Conservation (phyloP, 2,797 vertebrate species). For the Schizopygopsis malacanthus region DNA sequence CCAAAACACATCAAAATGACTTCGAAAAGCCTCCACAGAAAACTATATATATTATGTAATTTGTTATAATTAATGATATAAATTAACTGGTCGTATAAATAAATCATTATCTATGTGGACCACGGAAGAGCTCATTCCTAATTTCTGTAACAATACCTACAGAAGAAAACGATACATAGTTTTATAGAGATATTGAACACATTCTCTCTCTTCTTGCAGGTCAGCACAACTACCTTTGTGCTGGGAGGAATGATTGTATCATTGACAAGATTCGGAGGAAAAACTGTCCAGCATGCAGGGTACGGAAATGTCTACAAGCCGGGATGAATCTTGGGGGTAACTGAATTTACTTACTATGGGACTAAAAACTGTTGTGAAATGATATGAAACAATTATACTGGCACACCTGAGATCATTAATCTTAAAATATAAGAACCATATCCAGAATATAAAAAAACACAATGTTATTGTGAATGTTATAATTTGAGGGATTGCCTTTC, state of each 20-base stretch:
- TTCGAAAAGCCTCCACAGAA: background rate
- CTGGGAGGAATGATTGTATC: constrained; percentile 98
- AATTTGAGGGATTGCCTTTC: background rate
- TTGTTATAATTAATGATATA: background rate
- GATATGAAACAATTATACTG: background rate
- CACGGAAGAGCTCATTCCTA: background rate
- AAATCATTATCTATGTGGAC: background rate
- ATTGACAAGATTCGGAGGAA: constrained; percentile 99
- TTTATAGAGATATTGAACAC: background rate
- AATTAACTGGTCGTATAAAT: background rate
- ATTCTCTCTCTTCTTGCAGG: constrained; percentile 76
- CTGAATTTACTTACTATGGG: background rate
- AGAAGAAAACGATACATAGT: background rate
- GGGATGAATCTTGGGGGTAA: constrained; percentile 99
- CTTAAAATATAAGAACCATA: constrained; percentile 3
- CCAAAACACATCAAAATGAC: background rate
- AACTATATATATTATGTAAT: background rate
- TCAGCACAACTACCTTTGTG: constrained; percentile 99
- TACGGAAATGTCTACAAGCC: constrained; percentile 99
- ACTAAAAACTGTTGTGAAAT: constrained; percentile 3
- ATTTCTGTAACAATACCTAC: background rate
- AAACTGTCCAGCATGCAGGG: constrained; percentile 97
- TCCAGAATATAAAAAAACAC: background rate
- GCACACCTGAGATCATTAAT: constrained; percentile 16
- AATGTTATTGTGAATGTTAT: background rate